Conservation (phyloP, 2,797 vertebrate genomes). For the Galago senegalensis region DNA sequence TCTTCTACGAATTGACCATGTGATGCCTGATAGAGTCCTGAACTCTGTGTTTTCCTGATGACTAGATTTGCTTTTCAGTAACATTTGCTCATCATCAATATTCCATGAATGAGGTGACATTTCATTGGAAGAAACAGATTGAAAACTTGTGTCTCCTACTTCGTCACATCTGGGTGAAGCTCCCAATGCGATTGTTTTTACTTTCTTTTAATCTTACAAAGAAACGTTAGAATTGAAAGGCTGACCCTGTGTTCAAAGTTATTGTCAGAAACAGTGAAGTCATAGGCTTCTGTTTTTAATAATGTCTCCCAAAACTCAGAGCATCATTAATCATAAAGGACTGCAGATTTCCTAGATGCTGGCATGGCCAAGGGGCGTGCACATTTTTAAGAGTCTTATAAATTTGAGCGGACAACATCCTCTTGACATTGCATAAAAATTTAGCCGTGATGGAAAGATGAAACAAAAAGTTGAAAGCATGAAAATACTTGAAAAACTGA, state of each 20-base stretch:
- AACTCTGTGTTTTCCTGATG: slow-evolving; percentile 88
- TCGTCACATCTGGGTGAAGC: slow-evolving; percentile 89
- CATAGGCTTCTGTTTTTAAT: slow-evolving; percentile 92
- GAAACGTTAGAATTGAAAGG: slow-evolving; percentile 90
- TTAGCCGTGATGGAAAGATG: slow-evolving; percentile 78
- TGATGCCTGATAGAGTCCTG: slow-evolving; percentile 85
- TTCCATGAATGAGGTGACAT: slow-evolving; percentile 86
- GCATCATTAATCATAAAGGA: slow-evolving; percentile 91
- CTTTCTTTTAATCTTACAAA: slow-evolving; percentile 91
- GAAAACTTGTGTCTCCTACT: slow-evolving; percentile 90
- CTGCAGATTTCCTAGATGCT: slow-evolving; percentile 88
- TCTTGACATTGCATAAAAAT: slow-evolving; percentile 82
- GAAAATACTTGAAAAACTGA: slow-evolving; percentile 70
- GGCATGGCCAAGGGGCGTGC: slow-evolving; percentile 81
- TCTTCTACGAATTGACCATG: slow-evolving; percentile 86
- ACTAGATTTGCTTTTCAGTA: slow-evolving; percentile 87
- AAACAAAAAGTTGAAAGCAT: slow-evolving; percentile 83
- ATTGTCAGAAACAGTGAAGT: slow-evolving; percentile 91
- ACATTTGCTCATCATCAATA: slow-evolving; percentile 89
- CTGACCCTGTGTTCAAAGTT: slow-evolving; percentile 90
- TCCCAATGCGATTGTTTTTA: slow-evolving; percentile 88
- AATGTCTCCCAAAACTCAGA: slow-evolving; percentile 90
- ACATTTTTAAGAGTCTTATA: slow-evolving; percentile 84
- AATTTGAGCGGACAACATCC: slow-evolving; percentile 86
- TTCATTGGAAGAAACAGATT: slow-evolving; percentile 90